Evolutionary conservation across 2,113 vertebrate species (phyloP).

Genomic region (Thamnaconus septentrionalis): DNA sequence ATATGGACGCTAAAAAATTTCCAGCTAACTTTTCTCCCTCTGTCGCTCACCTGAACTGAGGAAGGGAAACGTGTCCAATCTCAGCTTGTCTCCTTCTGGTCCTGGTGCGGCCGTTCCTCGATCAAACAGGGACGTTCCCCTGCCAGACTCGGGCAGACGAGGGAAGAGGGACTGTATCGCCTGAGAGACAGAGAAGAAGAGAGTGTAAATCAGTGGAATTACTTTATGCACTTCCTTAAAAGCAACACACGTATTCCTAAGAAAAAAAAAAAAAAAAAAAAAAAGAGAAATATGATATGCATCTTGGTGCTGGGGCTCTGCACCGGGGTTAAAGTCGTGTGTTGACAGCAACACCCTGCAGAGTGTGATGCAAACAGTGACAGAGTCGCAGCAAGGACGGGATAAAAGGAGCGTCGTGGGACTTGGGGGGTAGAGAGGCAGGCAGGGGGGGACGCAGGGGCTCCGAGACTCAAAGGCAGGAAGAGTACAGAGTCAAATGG

Average conservation of each 20-base stretch:
- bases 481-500: constrained; percentile 64
- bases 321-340: constrained; percentile 16
- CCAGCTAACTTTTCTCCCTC: constrained; percentile 8
- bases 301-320: neutral
- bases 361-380: constrained; percentile 61
- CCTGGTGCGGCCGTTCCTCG: constrained; percentile 70
- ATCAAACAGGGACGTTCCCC: constrained; percentile 80
- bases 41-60: constrained; percentile 80
- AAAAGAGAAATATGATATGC: neutral
- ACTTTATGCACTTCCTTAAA: neutral
- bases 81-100: constrained; percentile 85
- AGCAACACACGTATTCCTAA: too few relatives aligned
- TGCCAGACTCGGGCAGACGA: constrained; percentile 81
- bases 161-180: constrained; percentile 88
- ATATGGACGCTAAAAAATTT: constrained; percentile 9
- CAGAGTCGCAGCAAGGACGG: constrained; percentile 65
- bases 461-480: constrained; percentile 60
- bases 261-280: too few relatives aligned
- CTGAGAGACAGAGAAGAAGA: constrained; percentile 54
- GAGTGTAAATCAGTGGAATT: constrained; percentile 2
- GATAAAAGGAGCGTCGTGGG: constrained; percentile 61
- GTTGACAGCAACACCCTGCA: constrained; percentile 43
- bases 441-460: neutral
- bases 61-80: constrained; percentile 86
- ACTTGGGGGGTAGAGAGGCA: constrained; percentile 1